phyloP scores from a whole-genome alignment of 2,888 invertebrate species.

The Hypselothyrea guttata region DNA sequence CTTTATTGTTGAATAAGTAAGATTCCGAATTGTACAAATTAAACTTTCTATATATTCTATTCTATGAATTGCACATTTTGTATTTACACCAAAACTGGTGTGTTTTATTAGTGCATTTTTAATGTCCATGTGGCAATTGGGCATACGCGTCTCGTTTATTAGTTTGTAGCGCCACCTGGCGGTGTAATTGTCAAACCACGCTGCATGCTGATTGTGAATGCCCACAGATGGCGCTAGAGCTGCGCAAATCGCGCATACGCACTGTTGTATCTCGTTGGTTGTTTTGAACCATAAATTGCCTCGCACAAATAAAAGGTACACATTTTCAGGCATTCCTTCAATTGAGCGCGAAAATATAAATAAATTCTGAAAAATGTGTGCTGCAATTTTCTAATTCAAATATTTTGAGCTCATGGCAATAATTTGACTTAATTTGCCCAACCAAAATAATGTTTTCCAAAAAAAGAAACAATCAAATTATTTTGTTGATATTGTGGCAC shows the following conservation, averaged over 20 bases:
- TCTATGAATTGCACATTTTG: no score
- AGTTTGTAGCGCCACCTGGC: not conserved
- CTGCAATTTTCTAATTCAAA: constrained; percentile 47
- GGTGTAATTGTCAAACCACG: no score
- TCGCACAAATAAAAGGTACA: constrained; percentile 22
- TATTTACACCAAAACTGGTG: no score
- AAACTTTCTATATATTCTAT: no score
- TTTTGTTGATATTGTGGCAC: constrained; percentile 13
- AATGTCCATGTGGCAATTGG: no score
- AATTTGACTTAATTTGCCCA: constrained; percentile 27
- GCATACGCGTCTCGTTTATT: no score
- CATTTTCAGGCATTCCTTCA: constrained; percentile 13
- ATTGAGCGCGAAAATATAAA: constrained; percentile 9
- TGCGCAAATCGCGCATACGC: constrained; percentile 39
- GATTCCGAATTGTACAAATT: no score
- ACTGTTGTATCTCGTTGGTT: constrained; percentile 12
- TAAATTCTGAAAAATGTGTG: constrained; percentile 28
- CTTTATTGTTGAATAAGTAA: no score
- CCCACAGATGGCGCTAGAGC: constrained; percentile 39
- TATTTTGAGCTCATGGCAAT: constrained; percentile 20
- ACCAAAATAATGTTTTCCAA: not conserved
- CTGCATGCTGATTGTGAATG: no score
- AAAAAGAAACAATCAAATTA: not conserved
- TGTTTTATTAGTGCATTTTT: no score
- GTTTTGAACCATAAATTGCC: constrained; percentile 5